Evolutionary conservation across 2,113 vertebrate species (phyloP).

Genomic region (Pygoscelis adeliae): DNA sequence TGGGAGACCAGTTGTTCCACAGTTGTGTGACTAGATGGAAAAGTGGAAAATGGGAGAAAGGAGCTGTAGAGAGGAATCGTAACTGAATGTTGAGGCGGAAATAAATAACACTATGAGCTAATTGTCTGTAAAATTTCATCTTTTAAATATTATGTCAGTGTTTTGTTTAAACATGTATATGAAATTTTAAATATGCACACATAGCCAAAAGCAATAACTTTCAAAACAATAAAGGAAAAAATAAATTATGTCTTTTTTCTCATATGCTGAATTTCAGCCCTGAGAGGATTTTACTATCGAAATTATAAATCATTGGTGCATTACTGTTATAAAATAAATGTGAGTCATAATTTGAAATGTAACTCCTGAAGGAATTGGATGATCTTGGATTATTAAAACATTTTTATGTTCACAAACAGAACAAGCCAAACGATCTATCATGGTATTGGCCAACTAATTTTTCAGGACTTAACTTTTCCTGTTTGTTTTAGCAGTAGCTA

Average conservation of each 20-base stretch:
- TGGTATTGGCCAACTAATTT: neutral
- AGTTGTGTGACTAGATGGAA: neutral
- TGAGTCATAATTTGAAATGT: neutral
- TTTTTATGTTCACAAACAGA: neutral
- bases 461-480: neutral
- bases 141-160: neutral
- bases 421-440: neutral
- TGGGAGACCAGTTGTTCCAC: neutral
- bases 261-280: neutral
- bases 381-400: neutral
- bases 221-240: neutral
- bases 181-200: neutral
- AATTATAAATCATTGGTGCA: neutral
- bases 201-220: neutral
- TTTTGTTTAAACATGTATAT: neutral
- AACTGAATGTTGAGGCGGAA: neutral
- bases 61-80: neutral
- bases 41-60: neutral
- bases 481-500: neutral
- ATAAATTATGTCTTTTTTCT: neutral
- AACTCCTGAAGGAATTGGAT: neutral
- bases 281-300: neutral
- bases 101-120: neutral
- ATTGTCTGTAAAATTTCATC: neutral
- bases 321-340: conserved; percentile 4